These are phyloP conservation scores for Aphodius sticticus DNA, from an alignment of 2,888 invertebrate genomes.

Conservation along the genomic window DNA sequence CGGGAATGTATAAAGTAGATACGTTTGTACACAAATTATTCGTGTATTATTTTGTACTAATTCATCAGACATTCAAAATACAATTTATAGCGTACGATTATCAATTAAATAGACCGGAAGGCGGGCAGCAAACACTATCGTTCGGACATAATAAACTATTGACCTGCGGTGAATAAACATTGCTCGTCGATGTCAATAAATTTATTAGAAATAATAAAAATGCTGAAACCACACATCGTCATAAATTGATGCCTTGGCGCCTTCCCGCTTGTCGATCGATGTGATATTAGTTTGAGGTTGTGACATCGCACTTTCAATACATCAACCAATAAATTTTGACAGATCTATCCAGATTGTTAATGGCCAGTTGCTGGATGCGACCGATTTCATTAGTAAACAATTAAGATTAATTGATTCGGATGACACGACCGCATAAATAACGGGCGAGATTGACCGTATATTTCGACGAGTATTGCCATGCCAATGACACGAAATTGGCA, in stretches of 20 bases:
- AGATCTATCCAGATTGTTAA: neutral
- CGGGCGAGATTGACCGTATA: neutral
- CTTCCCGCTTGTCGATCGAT: neutral
- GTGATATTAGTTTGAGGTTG: neutral
- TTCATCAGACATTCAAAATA: neutral
- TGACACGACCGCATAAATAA: neutral
- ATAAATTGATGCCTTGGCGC: neutral
- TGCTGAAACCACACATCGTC: neutral
- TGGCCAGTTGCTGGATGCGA: neutral
- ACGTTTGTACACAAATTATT: no score
- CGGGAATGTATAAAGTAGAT: no score
- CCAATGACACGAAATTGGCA: neutral
- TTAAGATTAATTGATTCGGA: neutral
- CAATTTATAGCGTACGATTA: neutral
- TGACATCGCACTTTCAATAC: neutral
- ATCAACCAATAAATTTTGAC: slow-evolving; percentile 4
- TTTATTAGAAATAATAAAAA: neutral
- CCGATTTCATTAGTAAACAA: slow-evolving; percentile 4
- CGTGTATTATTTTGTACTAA: no score
- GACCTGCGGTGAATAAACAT: neutral
- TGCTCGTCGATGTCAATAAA: neutral
- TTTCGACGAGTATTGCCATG: neutral
- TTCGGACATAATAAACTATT: neutral
- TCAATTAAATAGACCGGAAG: neutral
- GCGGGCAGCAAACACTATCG: neutral